Evolutionary conservation across 2,888 invertebrate species (phyloP), one percentile per base, ranked within the genome.

Genomic region (Priocnemis perturbator): DNA sequence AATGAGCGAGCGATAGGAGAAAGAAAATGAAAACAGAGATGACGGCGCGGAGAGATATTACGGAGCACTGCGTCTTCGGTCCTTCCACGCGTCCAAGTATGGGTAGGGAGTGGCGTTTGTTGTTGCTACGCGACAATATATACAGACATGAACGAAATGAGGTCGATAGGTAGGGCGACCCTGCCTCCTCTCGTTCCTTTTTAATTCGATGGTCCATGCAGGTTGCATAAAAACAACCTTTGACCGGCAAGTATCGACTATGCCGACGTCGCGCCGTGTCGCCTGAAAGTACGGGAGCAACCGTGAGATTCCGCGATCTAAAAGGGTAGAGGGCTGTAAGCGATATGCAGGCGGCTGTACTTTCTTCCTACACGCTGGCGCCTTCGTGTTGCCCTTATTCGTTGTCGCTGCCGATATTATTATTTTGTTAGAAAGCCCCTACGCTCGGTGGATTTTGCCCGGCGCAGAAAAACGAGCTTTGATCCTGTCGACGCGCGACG

Each of bases 401-500:
- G 47, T 17, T 21, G 23, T 50, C 23, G n/a, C 21, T 60, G 23
- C 48, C 15, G 23, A 48, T 48, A 19, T 26, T 37, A 37, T 37
- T 26, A 26, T 37, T 37, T 37, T 37, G 37, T 37, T 37, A 37
- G 37, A 11, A 11, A 37, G 11, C 4, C 11, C 4, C 11, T 9
- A 9, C 37, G 37, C 37, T 9, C 37, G 37, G 7, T 37, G 11
- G 11, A 37, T 37, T 37, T 37, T 37, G 14, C 7, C 1, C 37
- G 37, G 37, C 7, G 37, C 11, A 56, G 50, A 69, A 69, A 67
- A 69, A 67, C 56, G 56, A 50, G 53, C 67, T 68, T 68, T 68
- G 64, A 68, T 68, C 64, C 64, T 58, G 63, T 57, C 63, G 56
- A 57, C 26, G 50, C 63, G 55, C 48, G 55, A n/a, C 14, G 63